Conservation (phyloP, 2,888 invertebrate genomes). For the Cephus nigrinus region DNA sequence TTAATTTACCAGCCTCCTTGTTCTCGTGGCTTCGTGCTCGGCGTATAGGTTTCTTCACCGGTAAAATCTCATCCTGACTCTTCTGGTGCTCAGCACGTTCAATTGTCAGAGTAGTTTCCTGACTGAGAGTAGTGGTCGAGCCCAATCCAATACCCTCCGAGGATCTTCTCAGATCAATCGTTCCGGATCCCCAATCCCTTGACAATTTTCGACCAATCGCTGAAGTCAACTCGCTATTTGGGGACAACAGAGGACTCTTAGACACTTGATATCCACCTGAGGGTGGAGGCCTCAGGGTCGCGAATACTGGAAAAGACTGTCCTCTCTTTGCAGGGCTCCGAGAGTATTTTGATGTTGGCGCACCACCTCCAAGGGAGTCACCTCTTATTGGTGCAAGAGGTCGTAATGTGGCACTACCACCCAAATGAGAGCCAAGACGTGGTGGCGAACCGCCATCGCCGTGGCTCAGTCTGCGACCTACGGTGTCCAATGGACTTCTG, state of each 20-base stretch:
- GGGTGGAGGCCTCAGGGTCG: slow-evolving; percentile 55
- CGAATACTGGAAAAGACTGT: slow-evolving; percentile 62
- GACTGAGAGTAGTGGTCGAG: slow-evolving; percentile 45
- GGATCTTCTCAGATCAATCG: slow-evolving; percentile 55
- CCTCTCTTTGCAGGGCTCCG: slow-evolving; percentile 62
- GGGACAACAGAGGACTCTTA: slow-evolving; percentile 57
- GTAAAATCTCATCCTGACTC: slow-evolving; percentile 35
- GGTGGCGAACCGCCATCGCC: slow-evolving; percentile 61
- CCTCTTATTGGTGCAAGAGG: slow-evolving; percentile 48
- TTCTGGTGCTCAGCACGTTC: slow-evolving; percentile 36
- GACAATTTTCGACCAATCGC: slow-evolving; percentile 60
- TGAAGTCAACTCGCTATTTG: slow-evolving; percentile 58
- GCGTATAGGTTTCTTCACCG: slow-evolving; percentile 55
- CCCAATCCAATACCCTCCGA: slow-evolving; percentile 52
- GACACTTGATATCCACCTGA: slow-evolving; percentile 37
- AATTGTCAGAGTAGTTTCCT: slow-evolving; percentile 44
- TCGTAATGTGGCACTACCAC: slow-evolving; percentile 57
- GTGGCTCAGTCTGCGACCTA: slow-evolving; percentile 60
- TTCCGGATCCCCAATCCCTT: slow-evolving; percentile 62
- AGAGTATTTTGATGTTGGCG: slow-evolving; percentile 52
- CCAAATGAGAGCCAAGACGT: slow-evolving; percentile 52
- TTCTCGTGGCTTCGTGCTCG: slow-evolving; percentile 63
- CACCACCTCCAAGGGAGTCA: slow-evolving; percentile 48
- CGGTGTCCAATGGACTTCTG: slow-evolving; percentile 60
- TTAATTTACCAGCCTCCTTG: slow-evolving; percentile 47